Percentiles rank a stretch among this genome's conserved stretches.
Conservation (phyloP, 1,140 invertebrate species). For the Saccostrea glomerata region DNA sequence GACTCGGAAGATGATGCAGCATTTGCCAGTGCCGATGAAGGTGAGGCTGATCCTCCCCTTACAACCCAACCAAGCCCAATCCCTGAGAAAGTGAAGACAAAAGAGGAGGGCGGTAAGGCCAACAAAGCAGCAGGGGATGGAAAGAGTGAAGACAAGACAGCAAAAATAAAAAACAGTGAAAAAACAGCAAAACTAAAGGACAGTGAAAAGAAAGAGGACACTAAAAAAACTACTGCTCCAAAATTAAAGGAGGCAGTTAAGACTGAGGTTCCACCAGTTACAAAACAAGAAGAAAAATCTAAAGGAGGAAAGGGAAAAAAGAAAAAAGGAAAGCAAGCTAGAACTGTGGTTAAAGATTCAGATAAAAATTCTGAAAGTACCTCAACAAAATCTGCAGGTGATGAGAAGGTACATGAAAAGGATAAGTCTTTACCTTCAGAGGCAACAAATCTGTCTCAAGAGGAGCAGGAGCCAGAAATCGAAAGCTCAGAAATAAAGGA, state of each 20-base stretch:
- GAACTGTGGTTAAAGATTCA: neutral
- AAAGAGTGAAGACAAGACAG: constrained; percentile 3
- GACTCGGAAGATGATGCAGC: constrained; percentile 70
- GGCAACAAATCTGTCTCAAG: neutral
- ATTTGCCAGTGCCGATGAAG: constrained; percentile 74
- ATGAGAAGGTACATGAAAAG: neutral
- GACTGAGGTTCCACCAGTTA: constrained; percentile 29
- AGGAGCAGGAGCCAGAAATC: neutral
- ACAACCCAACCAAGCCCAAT: neutral
- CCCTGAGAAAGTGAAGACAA: neutral
- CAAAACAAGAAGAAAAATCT: constrained; percentile 43
- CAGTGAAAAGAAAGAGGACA: constrained; percentile 27
- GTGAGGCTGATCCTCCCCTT: constrained; percentile 50
- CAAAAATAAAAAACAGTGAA: neutral
- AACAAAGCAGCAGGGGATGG: neutral
- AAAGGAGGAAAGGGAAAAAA: constrained; percentile 47
- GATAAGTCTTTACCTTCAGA: neutral
- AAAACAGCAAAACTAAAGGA: constrained; percentile 48
- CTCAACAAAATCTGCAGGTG: neutral
- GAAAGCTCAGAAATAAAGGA: neutral
- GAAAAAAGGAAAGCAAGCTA: constrained; percentile 38
- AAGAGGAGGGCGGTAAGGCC: neutral
- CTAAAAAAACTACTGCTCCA: neutral
- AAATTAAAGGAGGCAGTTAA: neutral
- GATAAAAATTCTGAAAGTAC: neutral